Base-by-base conservation (phyloP, 1,140 invertebrate species). In the Antheraea pernyi region DNA sequence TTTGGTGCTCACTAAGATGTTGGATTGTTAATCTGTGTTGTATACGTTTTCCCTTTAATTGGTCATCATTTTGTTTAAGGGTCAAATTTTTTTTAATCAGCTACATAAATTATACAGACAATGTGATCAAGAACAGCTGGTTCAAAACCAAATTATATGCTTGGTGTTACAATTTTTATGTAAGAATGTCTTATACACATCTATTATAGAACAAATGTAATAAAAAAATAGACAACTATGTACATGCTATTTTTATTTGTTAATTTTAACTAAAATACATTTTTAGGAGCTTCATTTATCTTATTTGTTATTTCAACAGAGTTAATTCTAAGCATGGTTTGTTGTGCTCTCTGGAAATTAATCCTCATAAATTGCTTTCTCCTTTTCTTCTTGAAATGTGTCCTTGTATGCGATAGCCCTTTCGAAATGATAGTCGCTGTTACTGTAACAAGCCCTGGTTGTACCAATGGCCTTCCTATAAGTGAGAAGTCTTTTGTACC, bases 381-480 rank as follows among this genome's bases (percentile, higher is more conserved):
- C 75, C 94, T 93, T 77, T 93, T 96, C 83, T 96, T 95, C 19
- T 93, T 94, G 82, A 97, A 97, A 79, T 95, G 93, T 64, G 95
- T 96, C 84, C 96, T 97, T 0, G 96, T 97, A 76, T 97, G 95
- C 0, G 97, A 97, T 0, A 98, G 91, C 0, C 96, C 97, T 89
- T 99, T 98, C 74, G 98, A 97, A 62, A 99, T 95, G 7, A 99
- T 95, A 42, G 97, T 98, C 0, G 96, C 98, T 72, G 97, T 95
- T 0, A 99, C 94, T 63, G 93, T 91, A 0, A 97, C 96, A 39
- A 97, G 85, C 63, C 96, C 95, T 36, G 93, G 93, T 83, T 97
- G 95, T 9, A 99, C 89, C 16, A 98, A 72, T 0, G 98, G 98
- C 64, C 95, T 91, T 59, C 98, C 98, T 72, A 98, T 92, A 0